Percentiles rank a stretch among this genome's conserved stretches.
Conservation (phyloP, 2,888 invertebrate species). For the Ennomos fuscantarius region DNA sequence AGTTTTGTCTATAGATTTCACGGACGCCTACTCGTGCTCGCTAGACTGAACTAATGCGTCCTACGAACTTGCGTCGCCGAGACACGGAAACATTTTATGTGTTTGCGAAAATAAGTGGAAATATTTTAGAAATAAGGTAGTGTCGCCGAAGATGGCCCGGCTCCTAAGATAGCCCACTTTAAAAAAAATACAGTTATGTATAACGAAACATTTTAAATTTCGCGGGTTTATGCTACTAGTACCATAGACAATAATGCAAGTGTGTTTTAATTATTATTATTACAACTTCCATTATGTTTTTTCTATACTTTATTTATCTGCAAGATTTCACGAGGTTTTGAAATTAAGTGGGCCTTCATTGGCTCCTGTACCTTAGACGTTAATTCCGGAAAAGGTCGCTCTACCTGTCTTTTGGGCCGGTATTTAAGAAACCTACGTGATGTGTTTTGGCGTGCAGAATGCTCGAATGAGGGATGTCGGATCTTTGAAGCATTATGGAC, state of each 20-base stretch:
- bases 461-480: conserved; percentile 6
- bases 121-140: conserved; percentile 21
- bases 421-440: conserved; percentile 19
- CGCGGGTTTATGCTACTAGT: no score
- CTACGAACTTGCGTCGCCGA: not conserved
- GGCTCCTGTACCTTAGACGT: no score
- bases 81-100: conserved; percentile 17
- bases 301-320: no score
- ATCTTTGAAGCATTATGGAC: conserved; percentile 18
- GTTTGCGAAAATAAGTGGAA: conserved; percentile 25
- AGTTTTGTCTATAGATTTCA: conserved; percentile 26
- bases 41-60: conserved; percentile 17
- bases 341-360: no score
- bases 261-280: no score
- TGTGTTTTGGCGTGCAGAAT: conserved; percentile 13
- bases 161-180: no score
- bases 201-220: no score
- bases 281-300: no score
- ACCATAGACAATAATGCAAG: no score
- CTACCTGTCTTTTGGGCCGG: conserved; percentile 26
- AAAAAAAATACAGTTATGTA: no score
- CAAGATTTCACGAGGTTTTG: no score
- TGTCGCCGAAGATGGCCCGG: no score
- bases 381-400: conserved; percentile 25
- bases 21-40: conserved; percentile 22